Evolutionary conservation across 2,888 invertebrate genomes (phyloP), one percentile per base, ranked within the genome.

Genomic region (Lamproptera curius): DNA sequence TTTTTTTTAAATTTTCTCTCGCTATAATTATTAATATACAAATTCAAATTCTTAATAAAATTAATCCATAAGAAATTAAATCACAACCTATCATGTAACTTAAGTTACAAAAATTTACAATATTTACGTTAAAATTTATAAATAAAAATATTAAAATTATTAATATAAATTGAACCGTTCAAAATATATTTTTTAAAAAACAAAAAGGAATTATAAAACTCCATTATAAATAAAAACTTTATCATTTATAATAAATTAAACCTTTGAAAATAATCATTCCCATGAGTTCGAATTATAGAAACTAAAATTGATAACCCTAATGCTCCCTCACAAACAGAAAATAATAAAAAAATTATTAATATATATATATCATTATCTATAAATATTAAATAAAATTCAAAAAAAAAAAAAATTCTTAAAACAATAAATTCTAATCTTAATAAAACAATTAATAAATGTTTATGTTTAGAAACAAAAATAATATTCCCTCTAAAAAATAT

Each of bases 321-420:
- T 57, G 88, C 89, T 0, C 91, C 90, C 16, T 92, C 92, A 90
- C 91, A 91, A 42, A 92, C 91, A 51, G 86, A 82, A 83, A 91
- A 88, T 47, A 87, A 83, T 71, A 91, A 87, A 90, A 90, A 91
- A 69, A 91, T 70, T 71, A 91, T 86, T 62, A 81, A 80, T 82
- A 90, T 86, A 89, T 84, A 90, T 65, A 75, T 68, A 70, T 89
- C 81, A 82, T 73, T 81, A 58, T 71, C 63, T 73, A 83, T 70
- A 63, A 65, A 68, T 61, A 61, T 76, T 67, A 89, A 81, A 80
- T 73, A 80, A 61, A 85, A 57, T 70, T 88, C 67, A 55, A 90
- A 56, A 59, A 84, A 67, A 65, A 88, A 78, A 89, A 87, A 90
- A 69, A 89, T 69, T 65, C 80, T 76, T 69, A 90, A 83, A 56